Base-by-base conservation (phyloP, 2,888 invertebrate species). In the Papilio elwesi region DNA sequence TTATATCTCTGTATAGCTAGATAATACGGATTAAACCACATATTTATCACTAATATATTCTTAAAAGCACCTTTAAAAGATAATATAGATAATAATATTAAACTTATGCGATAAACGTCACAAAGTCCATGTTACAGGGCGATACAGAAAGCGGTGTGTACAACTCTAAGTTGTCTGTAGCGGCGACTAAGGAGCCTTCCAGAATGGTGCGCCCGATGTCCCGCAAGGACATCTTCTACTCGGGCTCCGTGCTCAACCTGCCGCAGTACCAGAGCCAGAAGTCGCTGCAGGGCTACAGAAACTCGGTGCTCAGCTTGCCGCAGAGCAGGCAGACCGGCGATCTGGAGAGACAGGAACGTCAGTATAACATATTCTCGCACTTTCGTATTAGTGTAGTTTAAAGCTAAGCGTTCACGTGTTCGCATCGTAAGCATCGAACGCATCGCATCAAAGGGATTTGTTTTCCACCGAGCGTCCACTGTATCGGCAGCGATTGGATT, bases 161-260 rank as follows among this genome's bases (percentile, higher is more conserved):
- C 78, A 95, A 96, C 74, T 96, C 96, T 0, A 96, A 96, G 85
- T 84, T 96, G 73, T 96, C 95, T 0, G 90, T 95, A 0, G 89
- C 96, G 0, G 89, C 86, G 0, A 80, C 85, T 0, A 81, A 77
- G 38, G 92, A 91, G 71, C 85, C 88, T 0, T 88, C 95, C 0
- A 94, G 96, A 77, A 97, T 98, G 94, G 96, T 98, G 15, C 95
- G 98, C 16, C 99, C 99, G 5, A 91, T 99, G 91, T 98, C 98
- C 9, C 95, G 98, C 70, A 98, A 98, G 85, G 99, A 99, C 90
- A 99, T 99, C 83, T 99, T 99, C 94, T 99, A 99, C 91, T 98
- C 98, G 4, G 99, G 99, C 48, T 98, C 98, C 64, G 97, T 99
- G 38, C 95, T 97, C 75, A 98, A 99, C 91, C 95, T 99, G 81